Conservation (phyloP, 2,797 vertebrate species). For the Scyliorhinus canicula region DNA sequence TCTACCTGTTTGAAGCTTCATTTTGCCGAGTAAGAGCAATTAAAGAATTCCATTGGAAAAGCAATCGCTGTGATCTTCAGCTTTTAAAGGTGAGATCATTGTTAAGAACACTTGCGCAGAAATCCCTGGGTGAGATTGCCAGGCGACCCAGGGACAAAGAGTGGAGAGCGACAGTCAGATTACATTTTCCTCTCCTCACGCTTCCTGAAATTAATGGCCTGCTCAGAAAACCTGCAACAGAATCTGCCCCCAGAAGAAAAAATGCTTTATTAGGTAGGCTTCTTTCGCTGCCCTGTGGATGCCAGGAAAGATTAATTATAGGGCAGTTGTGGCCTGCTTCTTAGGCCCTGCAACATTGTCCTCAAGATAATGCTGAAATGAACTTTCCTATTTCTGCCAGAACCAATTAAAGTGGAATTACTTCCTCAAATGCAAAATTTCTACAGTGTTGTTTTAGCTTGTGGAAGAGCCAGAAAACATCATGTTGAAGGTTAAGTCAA, state of each 20-base stretch:
- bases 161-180: background rate
- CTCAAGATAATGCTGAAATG: background rate
- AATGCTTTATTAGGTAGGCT: background rate
- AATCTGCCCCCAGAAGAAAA: background rate
- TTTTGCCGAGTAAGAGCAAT: background rate
- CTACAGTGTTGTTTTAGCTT: background rate
- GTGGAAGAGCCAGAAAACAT: background rate
- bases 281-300: background rate
- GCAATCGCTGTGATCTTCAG: background rate
- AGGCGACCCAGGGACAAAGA: background rate
- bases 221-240: background rate
- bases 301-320: background rate
- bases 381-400: background rate
- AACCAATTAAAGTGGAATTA: conserved; percentile 7
- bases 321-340: background rate
- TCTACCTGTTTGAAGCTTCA: background rate
- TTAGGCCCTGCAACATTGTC: background rate
- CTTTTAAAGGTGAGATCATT: background rate
- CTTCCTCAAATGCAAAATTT: background rate
- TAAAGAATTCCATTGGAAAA: background rate
- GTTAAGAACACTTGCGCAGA: background rate
- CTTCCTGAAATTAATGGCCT: background rate
- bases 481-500: background rate
- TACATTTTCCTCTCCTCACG: background rate
- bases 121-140: too few relatives aligned